Percentiles rank a stretch among this genome's conserved stretches.
Evolutionary conservation across 2,888 invertebrate genomes (phyloP).

Genomic region (Protophormia terraenovae): DNA sequence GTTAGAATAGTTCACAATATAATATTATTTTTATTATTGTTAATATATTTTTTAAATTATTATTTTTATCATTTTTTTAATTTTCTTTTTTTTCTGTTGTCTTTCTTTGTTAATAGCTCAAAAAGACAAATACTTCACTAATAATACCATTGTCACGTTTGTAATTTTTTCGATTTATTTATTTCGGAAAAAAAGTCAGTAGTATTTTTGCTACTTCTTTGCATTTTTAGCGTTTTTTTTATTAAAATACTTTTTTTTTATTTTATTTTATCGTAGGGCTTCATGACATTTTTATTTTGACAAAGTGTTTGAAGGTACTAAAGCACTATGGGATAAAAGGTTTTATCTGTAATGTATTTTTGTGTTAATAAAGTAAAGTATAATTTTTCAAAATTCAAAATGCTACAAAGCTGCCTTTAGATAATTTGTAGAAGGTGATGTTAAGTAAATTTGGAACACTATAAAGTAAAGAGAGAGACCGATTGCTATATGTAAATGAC

Average conservation of each 20-base stretch:
- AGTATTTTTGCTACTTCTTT: conserved; percentile 22
- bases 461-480: too few relatives aligned
- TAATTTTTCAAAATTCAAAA: too few relatives aligned
- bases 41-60: background rate
- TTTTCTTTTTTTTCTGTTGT: background rate
- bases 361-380: too few relatives aligned
- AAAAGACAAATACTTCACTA: conserved; percentile 55
- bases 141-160: conserved; percentile 62
- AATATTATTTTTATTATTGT: background rate
- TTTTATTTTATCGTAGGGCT: background rate
- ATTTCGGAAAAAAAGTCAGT: background rate
- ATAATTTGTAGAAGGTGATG: too few relatives aligned
- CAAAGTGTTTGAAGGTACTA: conserved; percentile 10
- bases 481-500: too few relatives aligned
- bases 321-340: background rate
- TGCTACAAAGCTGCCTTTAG: too few relatives aligned
- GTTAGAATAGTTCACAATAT: background rate
- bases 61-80: background rate
- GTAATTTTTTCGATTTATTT: conserved; percentile 40
- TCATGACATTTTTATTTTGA: conserved; percentile 55
- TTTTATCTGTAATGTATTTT: too few relatives aligned
- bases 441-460: too few relatives aligned
- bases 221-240: conserved; percentile 21
- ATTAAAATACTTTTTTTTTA: background rate
- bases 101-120: background rate